These are phyloP conservation scores for Clarias platycephalus DNA, from an alignment of 2,797 vertebrate species.

Conservation along the genomic window DNA sequence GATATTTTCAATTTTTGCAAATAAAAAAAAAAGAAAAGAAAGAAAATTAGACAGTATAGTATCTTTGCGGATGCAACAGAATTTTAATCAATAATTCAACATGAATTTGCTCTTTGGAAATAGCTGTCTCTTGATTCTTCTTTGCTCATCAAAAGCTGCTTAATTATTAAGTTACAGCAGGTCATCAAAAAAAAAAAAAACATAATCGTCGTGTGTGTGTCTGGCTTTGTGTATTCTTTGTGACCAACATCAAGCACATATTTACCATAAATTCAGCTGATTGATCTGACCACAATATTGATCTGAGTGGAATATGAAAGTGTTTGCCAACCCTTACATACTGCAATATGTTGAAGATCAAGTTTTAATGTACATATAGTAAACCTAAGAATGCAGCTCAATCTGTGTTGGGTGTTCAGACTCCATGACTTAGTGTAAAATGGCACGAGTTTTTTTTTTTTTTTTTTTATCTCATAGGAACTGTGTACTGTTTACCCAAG, in stretches of 20 bases:
- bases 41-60: neutral
- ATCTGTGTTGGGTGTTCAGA: neutral
- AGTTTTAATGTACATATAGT: neutral
- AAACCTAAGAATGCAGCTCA: neutral
- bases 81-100: conserved; percentile 34
- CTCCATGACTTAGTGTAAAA: neutral
- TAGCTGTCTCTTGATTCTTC: conserved; percentile 52
- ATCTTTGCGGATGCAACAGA: neutral
- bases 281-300: conserved; percentile 34
- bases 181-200: conserved; percentile 51
- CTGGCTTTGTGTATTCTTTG: conserved; percentile 57
- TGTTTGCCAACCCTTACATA: conserved; percentile 67
- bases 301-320: conserved; percentile 57
- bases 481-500: neutral
- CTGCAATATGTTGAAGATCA: conserved; percentile 16
- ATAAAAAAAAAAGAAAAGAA: too few relatives aligned
- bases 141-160: conserved; percentile 36
- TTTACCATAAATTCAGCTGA: conserved; percentile 58
- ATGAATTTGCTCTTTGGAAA: conserved; percentile 50
- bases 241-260: conserved; percentile 48
- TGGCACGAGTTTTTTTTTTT: too few relatives aligned
- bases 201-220: conserved; percentile 50
- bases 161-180: conserved; percentile 42
- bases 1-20: conserved; percentile 38
- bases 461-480: neutral